Conservation (phyloP, 1,140 invertebrate species). For the Hypothenemus hampei region DNA sequence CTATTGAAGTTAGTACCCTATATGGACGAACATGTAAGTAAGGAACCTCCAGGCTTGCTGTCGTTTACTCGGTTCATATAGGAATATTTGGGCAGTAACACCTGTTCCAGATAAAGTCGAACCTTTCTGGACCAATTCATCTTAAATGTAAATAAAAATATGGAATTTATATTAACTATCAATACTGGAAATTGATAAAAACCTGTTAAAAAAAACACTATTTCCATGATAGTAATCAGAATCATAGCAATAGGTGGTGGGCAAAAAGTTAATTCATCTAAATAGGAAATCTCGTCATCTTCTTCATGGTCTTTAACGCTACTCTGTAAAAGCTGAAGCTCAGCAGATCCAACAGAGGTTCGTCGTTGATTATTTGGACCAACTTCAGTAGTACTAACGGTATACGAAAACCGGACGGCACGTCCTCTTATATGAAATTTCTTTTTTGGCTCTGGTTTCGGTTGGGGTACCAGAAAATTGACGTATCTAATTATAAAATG, state of each 20-base stretch:
- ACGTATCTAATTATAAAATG: conserved; percentile 30
- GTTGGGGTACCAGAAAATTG: conserved; percentile 19
- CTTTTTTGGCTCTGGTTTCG: conserved; percentile 75
- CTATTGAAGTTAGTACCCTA: conserved; percentile 57
- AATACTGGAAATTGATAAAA: not conserved
- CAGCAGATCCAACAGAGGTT: conserved; percentile 47
- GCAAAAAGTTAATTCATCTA: conserved; percentile 78
- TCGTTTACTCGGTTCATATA: conserved; percentile 61
- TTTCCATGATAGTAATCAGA: conserved; percentile 64
- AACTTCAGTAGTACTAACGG: conserved; percentile 76
- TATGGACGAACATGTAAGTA: conserved; percentile 87
- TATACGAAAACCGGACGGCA: too few relatives aligned
- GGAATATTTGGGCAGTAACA: conserved; percentile 43
- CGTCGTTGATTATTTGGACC: conserved; percentile 49
- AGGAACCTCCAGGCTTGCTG: conserved; percentile 86
- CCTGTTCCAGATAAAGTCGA: conserved; percentile 30
- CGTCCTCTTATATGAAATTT: conserved; percentile 76
- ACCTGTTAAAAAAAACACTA: conserved; percentile 54
- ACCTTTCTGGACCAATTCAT: conserved; percentile 18
- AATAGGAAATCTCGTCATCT: conserved; percentile 64
- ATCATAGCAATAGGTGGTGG: conserved; percentile 83
- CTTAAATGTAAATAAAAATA: conserved; percentile 55
- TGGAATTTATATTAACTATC: not conserved
- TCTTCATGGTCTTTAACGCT: conserved; percentile 1
- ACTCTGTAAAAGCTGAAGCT: too few relatives aligned